These are phyloP conservation scores for Lacerta viridis DNA, from an alignment of 2,797 vertebrate genomes.

Conservation along the genomic window DNA sequence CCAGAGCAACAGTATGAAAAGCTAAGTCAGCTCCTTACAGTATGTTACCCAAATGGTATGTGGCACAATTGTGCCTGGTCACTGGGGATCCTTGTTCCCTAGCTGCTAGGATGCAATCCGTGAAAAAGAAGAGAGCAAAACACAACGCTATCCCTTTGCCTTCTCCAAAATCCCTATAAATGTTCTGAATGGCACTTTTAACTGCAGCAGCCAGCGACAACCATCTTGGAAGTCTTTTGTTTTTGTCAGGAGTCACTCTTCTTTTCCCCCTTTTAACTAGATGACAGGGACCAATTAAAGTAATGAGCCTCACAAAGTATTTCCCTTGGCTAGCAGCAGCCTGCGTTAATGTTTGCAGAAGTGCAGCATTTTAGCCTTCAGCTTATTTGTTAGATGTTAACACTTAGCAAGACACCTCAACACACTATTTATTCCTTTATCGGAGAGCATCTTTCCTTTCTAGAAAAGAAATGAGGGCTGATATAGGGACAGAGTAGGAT, in stretches of 20 bases:
- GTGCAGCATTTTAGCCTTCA: slow-evolving; percentile 49
- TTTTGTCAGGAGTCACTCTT: slow-evolving; percentile 71
- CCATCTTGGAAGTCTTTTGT: slow-evolving; percentile 58
- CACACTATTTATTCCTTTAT: slow-evolving; percentile 9
- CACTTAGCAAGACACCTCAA: slow-evolving; percentile 27
- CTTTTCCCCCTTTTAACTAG: slow-evolving; percentile 74
- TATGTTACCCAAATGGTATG: background rate
- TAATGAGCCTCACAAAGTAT: slow-evolving; percentile 77
- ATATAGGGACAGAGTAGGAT: background rate
- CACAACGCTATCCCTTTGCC: slow-evolving; percentile 43
- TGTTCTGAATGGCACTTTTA: slow-evolving; percentile 17
- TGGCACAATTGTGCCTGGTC: background rate
- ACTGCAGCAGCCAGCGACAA: slow-evolving; percentile 40
- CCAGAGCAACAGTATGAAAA: too few species aligned
- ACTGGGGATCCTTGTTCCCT: background rate
- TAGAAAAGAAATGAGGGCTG: background rate
- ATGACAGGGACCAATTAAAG: slow-evolving; percentile 82
- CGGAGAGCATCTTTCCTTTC: background rate
- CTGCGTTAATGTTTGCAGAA: slow-evolving; percentile 70
- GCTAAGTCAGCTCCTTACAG: background rate
- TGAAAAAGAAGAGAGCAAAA: background rate
- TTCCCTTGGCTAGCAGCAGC: slow-evolving; percentile 74
- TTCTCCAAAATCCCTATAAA: slow-evolving; percentile 41
- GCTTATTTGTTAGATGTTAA: slow-evolving; percentile 46
- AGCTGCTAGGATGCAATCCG: background rate